Base-by-base conservation (phyloP, 2,888 invertebrate genomes). In the Leptinotarsa haldemani region DNA sequence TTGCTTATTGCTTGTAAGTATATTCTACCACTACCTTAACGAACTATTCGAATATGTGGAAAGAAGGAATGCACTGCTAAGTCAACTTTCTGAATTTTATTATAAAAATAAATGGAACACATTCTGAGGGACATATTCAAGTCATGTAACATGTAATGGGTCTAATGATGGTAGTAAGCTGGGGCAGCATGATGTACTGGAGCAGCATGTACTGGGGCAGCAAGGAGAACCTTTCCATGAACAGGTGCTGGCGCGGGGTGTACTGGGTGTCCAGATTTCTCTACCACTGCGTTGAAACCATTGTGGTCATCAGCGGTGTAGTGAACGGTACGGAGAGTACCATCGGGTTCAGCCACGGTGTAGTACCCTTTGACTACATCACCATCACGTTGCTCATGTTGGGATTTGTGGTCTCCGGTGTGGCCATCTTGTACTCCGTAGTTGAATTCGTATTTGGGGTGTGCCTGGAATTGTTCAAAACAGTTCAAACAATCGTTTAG, bases 381-480 rank as follows among this genome's bases (percentile, higher is more conserved):
- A 47, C 90, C 90, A 78, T 90, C 90, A 66, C 91, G 87, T 72
- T 88, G 88, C 82, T 91, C 91, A 71, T 90, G 90, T 78, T 84
- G 84, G 64, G 79, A 76, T 69, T 84, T 84, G 74, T 82, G 81
- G 82, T 91, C 91, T 16, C 91, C 91, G 4, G 90, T 90, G 83
- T 90, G 90, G 82, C 90, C 90, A 82, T 91, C 91, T 75, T 90
- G 89, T 40, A 91, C 91, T 64, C 91, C 91, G 78, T 91, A 91
- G 81, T 80, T 80, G 78, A 77, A 83, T 90, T 90, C 88, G 83
- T 91, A 91, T 84, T 90, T 90, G 58, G 93, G 92, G 80, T 92
- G 92, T 30, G 82, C 81, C 74, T 76, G 20, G 16, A 53, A 63
- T 50, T 2, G 12, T 50, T 22, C 1, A 5, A 25, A n/a, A 47